phyloP scores from a whole-genome alignment of 2,888 invertebrate genomes.

The Eurytoma californica region DNA sequence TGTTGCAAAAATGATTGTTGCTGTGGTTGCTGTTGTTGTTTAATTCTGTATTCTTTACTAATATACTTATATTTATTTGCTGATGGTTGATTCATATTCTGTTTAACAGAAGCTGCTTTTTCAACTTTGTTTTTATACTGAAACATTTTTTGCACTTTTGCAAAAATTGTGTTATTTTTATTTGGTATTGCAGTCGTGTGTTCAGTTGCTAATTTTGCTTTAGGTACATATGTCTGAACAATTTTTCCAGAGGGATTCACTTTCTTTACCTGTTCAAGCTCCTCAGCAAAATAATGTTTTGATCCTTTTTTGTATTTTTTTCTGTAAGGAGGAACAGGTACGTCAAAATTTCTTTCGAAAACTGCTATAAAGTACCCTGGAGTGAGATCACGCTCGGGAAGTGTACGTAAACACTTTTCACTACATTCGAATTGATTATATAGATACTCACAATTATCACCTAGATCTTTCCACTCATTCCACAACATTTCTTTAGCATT shows the following conservation, averaged over 20 bases:
- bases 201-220: not conserved
- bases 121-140: not conserved
- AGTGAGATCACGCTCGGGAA: slow-evolving; percentile 85
- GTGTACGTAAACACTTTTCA: slow-evolving; percentile 86
- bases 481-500: slow-evolving; percentile 80
- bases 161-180: not conserved
- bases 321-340: slow-evolving; percentile 62
- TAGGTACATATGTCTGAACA: slow-evolving; percentile 3
- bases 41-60: not conserved
- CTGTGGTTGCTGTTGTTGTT: not conserved
- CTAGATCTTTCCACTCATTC: slow-evolving; percentile 81
- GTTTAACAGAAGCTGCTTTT: not conserved
- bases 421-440: too few species aligned
- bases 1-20: slow-evolving; percentile 3
- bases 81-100: too few species aligned
- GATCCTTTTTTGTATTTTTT: slow-evolving; percentile 14
- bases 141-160: not conserved
- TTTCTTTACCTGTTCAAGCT: slow-evolving; percentile 4
- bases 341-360: slow-evolving; percentile 80
- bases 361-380: slow-evolving; percentile 97
- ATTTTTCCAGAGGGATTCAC: not conserved
- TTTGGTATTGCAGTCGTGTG: not conserved
- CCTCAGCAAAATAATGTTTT: not conserved
- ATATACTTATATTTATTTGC: too few species aligned
- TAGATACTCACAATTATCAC: slow-evolving; percentile 78